A percentile compares a stretch with the other conserved stretches of the same genome.
These are phyloP conservation scores for Tenthredo mesomela DNA, from an alignment of 2,888 invertebrate genomes.

Conservation along the genomic window DNA sequence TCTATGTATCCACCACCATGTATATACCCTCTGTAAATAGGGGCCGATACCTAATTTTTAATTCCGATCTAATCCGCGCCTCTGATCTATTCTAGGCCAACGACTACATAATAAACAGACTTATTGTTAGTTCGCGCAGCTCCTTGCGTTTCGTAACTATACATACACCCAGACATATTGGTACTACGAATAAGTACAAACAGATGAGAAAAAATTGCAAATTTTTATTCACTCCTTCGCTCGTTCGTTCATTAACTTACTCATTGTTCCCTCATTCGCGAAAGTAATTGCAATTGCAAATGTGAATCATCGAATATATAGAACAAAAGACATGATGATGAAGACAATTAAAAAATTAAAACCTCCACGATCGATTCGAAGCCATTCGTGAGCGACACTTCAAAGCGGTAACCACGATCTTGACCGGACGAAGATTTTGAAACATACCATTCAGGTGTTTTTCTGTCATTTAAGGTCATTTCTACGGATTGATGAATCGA, in stretches of 20 bases:
- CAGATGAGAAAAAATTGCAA: not conserved
- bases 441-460: not conserved
- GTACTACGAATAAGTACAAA: too few relatives aligned
- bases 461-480: not conserved
- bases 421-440: not conserved
- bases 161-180: not conserved
- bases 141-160: not conserved
- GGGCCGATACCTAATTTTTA: conserved; percentile 21
- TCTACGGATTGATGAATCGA: not conserved
- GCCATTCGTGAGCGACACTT: not conserved
- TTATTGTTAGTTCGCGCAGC: conserved; percentile 17
- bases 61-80: conserved; percentile 13
- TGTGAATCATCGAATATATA: not conserved
- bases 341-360: not conserved
- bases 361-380: not conserved
- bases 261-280: not conserved
- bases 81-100: conserved; percentile 20
- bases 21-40: not conserved
- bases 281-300: not conserved
- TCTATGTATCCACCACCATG: not conserved
- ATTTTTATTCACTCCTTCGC: not conserved
- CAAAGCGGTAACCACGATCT: not conserved
- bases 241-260: not conserved
- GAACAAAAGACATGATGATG: not conserved
- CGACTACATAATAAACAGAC: not conserved